These are phyloP conservation scores for Noctua fimbriata DNA, from an alignment of 2,888 invertebrate species.

Conservation along the genomic window DNA sequence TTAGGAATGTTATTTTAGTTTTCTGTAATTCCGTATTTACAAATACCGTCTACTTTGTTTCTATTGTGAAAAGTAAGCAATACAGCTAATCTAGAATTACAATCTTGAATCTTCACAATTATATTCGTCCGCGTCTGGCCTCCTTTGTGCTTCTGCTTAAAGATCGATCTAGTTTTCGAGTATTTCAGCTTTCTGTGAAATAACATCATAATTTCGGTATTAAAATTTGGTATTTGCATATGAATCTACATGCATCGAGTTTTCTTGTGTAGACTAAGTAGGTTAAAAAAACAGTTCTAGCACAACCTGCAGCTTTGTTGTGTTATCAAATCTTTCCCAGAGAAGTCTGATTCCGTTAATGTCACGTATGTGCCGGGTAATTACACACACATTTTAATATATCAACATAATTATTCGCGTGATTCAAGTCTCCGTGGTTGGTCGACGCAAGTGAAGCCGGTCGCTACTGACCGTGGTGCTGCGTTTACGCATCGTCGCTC, in stretches of 20 bases:
- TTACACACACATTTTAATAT: constrained; percentile 63
- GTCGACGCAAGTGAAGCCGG: constrained; percentile 76
- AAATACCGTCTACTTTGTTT: constrained; percentile 5
- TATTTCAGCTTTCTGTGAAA: background rate
- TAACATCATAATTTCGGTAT: background rate
- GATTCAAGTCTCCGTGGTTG: constrained; percentile 77
- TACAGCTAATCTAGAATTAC: background rate
- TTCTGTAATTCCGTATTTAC: constrained; percentile 13
- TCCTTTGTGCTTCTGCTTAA: too few relatives aligned
- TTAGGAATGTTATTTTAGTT: background rate
- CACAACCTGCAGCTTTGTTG: constrained; percentile 11
- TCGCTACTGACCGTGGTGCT: constrained; percentile 84
- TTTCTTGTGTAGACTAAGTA: background rate
- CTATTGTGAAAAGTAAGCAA: background rate
- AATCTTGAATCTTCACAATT: background rate
- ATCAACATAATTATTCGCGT: constrained; percentile 72
- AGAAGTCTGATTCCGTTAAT: constrained; percentile 40
- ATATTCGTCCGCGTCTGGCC: background rate
- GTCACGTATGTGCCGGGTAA: constrained; percentile 54
- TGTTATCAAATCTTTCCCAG: constrained; percentile 32
- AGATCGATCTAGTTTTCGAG: background rate
- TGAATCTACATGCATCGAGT: background rate
- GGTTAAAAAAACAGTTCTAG: background rate
- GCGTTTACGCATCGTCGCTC: constrained; percentile 84
- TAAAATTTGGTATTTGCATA: background rate